Percentiles rank a stretch among this genome's conserved stretches.
These are phyloP conservation scores for Oxystoma pomonae DNA, from an alignment of 2,888 invertebrate species.

Conservation along the genomic window DNA sequence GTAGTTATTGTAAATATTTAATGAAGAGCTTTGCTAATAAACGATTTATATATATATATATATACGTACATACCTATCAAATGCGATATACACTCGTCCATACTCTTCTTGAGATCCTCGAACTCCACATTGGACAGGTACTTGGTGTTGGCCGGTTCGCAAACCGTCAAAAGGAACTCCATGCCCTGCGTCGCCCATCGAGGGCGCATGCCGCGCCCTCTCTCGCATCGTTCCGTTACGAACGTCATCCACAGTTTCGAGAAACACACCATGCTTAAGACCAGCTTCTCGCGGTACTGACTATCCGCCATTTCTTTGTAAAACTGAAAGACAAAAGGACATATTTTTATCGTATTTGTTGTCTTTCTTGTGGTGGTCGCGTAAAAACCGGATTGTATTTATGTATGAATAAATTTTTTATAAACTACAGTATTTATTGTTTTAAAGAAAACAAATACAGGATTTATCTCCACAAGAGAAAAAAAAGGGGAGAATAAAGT, in stretches of 20 bases:
- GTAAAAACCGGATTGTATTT: too few species aligned
- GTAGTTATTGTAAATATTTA: too few species aligned
- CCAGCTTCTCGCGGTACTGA: slow-evolving; percentile 48
- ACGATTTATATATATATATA: too few species aligned
- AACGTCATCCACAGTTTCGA: slow-evolving; percentile 88
- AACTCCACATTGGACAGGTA: slow-evolving; percentile 75
- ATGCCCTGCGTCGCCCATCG: slow-evolving; percentile 41
- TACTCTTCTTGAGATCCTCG: slow-evolving; percentile 70
- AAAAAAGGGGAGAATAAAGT: too few species aligned
- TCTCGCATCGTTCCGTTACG: slow-evolving; percentile 77
- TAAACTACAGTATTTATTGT: too few species aligned
- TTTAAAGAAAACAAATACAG: too few species aligned
- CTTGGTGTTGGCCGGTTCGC: slow-evolving; percentile 78
- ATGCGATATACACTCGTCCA: slow-evolving; percentile 85
- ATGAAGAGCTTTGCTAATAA: too few species aligned
- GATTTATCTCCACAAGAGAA: too few species aligned
- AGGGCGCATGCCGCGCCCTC: slow-evolving; percentile 68
- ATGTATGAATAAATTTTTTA: too few species aligned
- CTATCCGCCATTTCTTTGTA: slow-evolving; percentile 67
- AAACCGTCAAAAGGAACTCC: slow-evolving; percentile 80
- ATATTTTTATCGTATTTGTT: too few species aligned
- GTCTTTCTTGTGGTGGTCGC: too few species aligned
- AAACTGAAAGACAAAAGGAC: slow-evolving; percentile 52
- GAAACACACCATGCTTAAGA: slow-evolving; percentile 62
- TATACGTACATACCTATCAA: slow-evolving; percentile 73